Base-by-base conservation (phyloP, 1,140 invertebrate genomes). In the Heterodera schachtii region DNA sequence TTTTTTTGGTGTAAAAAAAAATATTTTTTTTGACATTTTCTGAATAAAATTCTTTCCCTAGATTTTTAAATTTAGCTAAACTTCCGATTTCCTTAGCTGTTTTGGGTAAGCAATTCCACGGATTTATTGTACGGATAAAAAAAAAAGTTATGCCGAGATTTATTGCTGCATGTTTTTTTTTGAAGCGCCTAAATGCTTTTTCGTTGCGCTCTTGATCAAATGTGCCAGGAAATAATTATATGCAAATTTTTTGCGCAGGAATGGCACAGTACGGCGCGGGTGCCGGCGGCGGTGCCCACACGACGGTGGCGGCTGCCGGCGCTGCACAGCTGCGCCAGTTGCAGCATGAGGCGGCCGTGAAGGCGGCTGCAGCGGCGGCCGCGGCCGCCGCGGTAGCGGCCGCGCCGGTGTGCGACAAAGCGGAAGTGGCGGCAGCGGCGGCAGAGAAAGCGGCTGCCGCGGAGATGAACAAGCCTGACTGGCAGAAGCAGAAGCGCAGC, bases 251-350 rank as follows among this genome's bases (percentile, higher is more conserved):
- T 46, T 47, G 78, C 6, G 5, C 75, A 82, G 60, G 81, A 83
- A 52, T 81, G 47, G 16, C 57, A 64, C 71, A n/a, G 66, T 31
- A 82, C 82, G 41, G 69, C 69, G 69, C 52, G 3, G 67, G 49
- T n/a, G 64, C 31, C 31, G 31, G 69, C 69, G 70, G 47, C 79
- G 60, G 64, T 31, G 69, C 46, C 4, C 77, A 78, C 47, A 84
- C 84, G 11, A 84, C 83, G 3, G 83, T 84, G 52, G 83, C 83
- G 41, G 83, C 82, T 21, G 83, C 83, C 31, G 83, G 84, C 66
- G 84, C 80, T 16, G 73, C 80, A 57, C 83, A 84, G 60, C 79
- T 82, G 66, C 70, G 70, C n/a, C 77, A 84, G 73, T 60, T 79
- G 73, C 80, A 76, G 11, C 75, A 81, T 19, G 75, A 81, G 46